Evolutionary conservation across 2,888 invertebrate genomes (phyloP).

Genomic region (Coenonympha glycerion): DNA sequence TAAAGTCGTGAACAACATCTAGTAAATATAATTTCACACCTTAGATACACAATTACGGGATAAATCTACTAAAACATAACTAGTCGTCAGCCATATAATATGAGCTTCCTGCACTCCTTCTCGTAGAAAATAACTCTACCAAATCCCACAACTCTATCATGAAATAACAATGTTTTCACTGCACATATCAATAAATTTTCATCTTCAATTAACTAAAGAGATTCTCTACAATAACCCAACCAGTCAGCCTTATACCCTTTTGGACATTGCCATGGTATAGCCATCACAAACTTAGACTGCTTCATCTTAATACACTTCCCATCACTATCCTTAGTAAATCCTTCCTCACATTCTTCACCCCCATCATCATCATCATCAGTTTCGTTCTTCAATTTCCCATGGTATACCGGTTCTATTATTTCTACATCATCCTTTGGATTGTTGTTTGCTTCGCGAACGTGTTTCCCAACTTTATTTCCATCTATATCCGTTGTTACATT

Average conservation of each 20-base stretch:
- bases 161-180: no score
- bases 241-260: slow-evolving; percentile 51
- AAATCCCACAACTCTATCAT: no score
- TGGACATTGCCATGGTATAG: slow-evolving; percentile 58
- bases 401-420: slow-evolving; percentile 51
- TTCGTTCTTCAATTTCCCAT: slow-evolving; percentile 38
- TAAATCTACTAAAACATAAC: no score
- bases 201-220: slow-evolving; percentile 35
- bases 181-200: no score
- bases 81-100: no score
- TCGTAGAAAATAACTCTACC: no score
- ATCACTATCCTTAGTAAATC: slow-evolving; percentile 37
- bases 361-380: slow-evolving; percentile 6
- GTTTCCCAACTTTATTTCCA: slow-evolving; percentile 1
- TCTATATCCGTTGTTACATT: slow-evolving; percentile 2
- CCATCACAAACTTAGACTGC: slow-evolving; percentile 47
- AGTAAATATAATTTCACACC: no score
- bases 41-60: no score
- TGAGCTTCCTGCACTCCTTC: no score
- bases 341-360: slow-evolving; percentile 40
- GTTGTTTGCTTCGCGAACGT: slow-evolving; percentile 24
- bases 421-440: slow-evolving; percentile 55
- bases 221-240: slow-evolving; percentile 49
- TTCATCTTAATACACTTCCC: slow-evolving; percentile 41
- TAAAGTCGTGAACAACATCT: no score